Base-by-base conservation (phyloP, 2,888 invertebrate genomes). In the Melieria omissa region DNA sequence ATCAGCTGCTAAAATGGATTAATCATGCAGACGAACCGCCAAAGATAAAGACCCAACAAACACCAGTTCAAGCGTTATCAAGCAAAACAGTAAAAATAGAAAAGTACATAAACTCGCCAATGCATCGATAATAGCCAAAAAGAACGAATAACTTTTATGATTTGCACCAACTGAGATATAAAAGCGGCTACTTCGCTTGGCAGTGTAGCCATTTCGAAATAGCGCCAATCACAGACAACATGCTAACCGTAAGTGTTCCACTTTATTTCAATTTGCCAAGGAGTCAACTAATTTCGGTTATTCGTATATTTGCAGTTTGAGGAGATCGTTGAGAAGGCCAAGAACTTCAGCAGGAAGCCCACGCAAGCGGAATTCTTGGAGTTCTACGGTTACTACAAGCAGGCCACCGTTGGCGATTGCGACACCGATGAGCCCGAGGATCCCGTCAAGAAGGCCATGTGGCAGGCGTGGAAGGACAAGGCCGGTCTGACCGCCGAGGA, bases 381-480 rank as follows among this genome's bases (percentile, higher is more conserved):
- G 73, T 86, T 96, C 54, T 97, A 97, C 86, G 92, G 92, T 9
- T 89, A 95, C 29, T 97, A 90, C 89, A 96, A 96, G 85, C 96
- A 97, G 86, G 94, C 91, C 6, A 92, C 90, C 69, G 88, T 91
- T 74, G 96, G 96, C 2, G 95, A 97, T 83, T 90, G 91, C 79
- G 92, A 93, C 85, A 95, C 92, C 77, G 96, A 88, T 66, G 92
- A 93, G 79, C 97, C 98, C 68, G 95, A 96, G 75, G 96, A 98
- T 81, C 86, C 93, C 78, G 93, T 93, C 86, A 96, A 93, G 78
- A 96, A 95, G 85, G 96, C 96, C 7, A 97, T 98, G 88, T 98
- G 95, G 95, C 94, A 95, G 85, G 92, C 95, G 4, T 99, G 98
- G 98, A 91, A 91, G 77, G 88, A 87, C 71, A 93, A 92, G 86